Evolutionary conservation across 2,797 vertebrate species (phyloP).

Genomic region (Catostomus latipinnis): DNA sequence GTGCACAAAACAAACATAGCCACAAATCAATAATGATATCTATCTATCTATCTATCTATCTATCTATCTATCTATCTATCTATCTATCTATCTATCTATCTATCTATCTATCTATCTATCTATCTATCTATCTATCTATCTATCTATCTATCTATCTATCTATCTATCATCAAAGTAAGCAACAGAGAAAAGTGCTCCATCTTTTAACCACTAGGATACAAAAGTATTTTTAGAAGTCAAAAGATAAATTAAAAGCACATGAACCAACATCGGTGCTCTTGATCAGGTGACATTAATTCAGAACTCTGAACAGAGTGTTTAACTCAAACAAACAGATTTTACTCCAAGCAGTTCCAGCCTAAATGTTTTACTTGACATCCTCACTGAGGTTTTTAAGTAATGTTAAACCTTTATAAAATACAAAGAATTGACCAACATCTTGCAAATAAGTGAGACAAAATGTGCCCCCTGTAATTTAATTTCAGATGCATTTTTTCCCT

Average conservation of each 20-base stretch:
- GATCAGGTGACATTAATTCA: conserved; percentile 20
- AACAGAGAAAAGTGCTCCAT: conserved; percentile 27
- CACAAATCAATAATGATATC: background rate
- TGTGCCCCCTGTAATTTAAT: no score
- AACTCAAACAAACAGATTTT: background rate
- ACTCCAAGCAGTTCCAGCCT: background rate
- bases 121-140: no score
- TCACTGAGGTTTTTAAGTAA: background rate
- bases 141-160: background rate
- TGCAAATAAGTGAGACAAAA: no score
- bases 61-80: no score
- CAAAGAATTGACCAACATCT: background rate
- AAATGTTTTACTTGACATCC: background rate
- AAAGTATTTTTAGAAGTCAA: background rate
- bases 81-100: no score
- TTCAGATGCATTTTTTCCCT: no score
- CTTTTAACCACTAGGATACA: conserved; percentile 55
- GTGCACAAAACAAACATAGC: background rate
- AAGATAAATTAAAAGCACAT: conserved; percentile 20
- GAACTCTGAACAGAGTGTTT: background rate
- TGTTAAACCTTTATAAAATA: background rate
- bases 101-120: background rate
- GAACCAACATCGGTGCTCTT: conserved; percentile 5
- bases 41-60: no score
- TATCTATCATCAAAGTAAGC: background rate